Percentiles rank a stretch among this genome's conserved stretches.
phyloP scores from a whole-genome alignment of 2,113 vertebrate species.

The Fulmarus glacialis region DNA sequence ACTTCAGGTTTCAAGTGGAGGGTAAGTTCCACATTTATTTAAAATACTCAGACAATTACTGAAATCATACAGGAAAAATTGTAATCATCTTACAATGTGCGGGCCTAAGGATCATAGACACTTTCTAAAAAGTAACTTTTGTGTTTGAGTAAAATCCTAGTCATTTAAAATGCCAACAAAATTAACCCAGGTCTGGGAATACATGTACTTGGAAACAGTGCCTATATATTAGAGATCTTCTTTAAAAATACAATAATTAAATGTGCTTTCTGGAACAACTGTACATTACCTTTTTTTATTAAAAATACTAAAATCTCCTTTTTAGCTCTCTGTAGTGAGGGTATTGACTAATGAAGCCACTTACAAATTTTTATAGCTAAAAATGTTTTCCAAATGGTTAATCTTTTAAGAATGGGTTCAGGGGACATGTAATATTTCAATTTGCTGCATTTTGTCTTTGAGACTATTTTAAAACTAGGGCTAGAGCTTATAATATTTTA shows the following conservation, averaged over 20 bases:
- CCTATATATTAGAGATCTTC: background rate
- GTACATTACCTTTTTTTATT: background rate
- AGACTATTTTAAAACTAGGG: constrained; percentile 48
- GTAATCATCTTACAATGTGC: background rate
- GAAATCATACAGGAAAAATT: background rate
- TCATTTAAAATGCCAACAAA: background rate
- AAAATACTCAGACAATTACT: background rate
- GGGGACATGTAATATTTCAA: constrained; percentile 48
- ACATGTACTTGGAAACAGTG: background rate
- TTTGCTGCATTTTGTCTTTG: constrained; percentile 53
- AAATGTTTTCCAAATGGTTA: constrained; percentile 6
- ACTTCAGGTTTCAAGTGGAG: background rate
- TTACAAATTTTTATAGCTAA: background rate
- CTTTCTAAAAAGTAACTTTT: background rate
- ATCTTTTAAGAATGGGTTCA: background rate
- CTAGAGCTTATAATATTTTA: constrained; percentile 64
- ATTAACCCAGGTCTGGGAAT: background rate
- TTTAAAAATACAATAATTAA: background rate
- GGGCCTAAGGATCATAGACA: background rate
- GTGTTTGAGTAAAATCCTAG: background rate
- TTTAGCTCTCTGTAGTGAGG: background rate
- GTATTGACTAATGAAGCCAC: background rate
- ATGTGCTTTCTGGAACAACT: background rate
- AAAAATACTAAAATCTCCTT: background rate
- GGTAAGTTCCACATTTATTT: background rate